Base-by-base conservation (phyloP, 2,113 vertebrate species). In the Neolamprologus modestus region DNA sequence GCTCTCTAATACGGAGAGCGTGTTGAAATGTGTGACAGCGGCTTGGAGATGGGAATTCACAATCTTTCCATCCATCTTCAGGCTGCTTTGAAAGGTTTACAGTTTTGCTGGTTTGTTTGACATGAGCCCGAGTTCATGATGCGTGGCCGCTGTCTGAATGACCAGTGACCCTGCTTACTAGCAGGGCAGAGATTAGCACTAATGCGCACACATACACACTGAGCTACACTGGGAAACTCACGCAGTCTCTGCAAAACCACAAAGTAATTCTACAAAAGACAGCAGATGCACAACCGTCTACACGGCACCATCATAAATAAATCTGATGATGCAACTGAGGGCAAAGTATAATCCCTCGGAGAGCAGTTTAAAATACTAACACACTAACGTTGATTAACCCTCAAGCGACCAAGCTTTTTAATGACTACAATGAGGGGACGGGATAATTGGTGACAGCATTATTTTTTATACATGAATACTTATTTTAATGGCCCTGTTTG, bases 11-110 rank as follows among this genome's bases (percentile, higher is more conserved):
- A 68, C 37, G 4, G 11, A 66, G 59, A 54, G 31, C 17, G 87
- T 42, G 87, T 63, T 81, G 50, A 24, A 85, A 91, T 3, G 76
- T 53, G 40, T 90, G 61, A 88, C 87, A 89, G 85, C 84, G 66
- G 81, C 82, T 89, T 79, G 55, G 37, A 73, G 83, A 55, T 87
- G 55, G 83, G 28, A 83, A 52, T 59, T 73, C 7, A 11, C 81
- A 91, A 92, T 89, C 84, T 90, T 76, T 83, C 61, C 59, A 35
- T 87, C 83, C 40, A 86, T 92, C 28, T 66, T 54, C 88, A 21
- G 63, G 68, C 79, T 76, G 5, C 71, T 93, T 84, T 68, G 26
- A 91, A 87, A 63, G 73, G 45, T 91, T 92, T 83, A 81, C 54
- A 84, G 63, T 88, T 87, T 84, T 66, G 21, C 17, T 61, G 45